Evolutionary conservation across 2,797 vertebrate genomes (phyloP).

Genomic region (Pipistrellus pygmaeus): DNA sequence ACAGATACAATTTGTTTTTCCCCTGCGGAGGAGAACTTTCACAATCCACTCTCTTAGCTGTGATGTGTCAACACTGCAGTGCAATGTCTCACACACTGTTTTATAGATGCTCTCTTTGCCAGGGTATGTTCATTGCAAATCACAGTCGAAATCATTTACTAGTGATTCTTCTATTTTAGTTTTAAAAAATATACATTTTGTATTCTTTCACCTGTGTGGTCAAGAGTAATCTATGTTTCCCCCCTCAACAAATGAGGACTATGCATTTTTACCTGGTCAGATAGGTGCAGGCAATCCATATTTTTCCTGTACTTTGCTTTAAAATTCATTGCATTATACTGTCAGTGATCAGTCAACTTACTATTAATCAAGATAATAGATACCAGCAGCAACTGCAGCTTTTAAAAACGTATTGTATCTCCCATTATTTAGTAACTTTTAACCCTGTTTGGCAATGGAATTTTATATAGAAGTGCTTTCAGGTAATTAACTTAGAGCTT

Average conservation of each 20-base stretch:
- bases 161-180: constrained; percentile 10
- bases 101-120: background rate
- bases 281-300: background rate
- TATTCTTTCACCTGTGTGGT: background rate
- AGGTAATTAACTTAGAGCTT: background rate
- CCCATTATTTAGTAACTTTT: background rate
- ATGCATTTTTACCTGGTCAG: background rate
- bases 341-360: background rate
- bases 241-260: background rate
- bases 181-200: background rate
- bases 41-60: background rate
- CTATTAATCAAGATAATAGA: background rate
- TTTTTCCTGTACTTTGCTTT: background rate
- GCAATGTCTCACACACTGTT: background rate
- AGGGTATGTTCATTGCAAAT: background rate
- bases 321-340: background rate
- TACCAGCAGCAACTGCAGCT: background rate
- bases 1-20: background rate
- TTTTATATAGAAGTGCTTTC: background rate
- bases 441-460: background rate
- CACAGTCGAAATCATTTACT: constrained; percentile 29
- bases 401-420: background rate
- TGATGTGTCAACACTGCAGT: background rate
- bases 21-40: background rate
- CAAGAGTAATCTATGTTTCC: background rate